Percentiles rank a stretch among this genome's conserved stretches.
Evolutionary conservation across 2,113 vertebrate species (phyloP).

Genomic region (Acanthisitta chloris): DNA sequence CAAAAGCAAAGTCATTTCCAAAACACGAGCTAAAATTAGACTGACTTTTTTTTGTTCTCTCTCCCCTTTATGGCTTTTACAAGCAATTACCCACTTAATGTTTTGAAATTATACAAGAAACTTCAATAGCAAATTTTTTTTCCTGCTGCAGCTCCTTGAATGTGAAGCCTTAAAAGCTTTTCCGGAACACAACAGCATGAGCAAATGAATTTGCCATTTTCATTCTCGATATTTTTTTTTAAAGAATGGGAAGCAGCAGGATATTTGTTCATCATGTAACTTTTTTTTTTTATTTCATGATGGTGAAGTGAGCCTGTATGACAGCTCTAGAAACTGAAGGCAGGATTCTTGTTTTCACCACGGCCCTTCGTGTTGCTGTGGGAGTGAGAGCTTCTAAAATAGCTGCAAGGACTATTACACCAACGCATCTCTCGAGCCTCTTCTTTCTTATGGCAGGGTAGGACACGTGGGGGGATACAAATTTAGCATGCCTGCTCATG

Average conservation of each 20-base stretch:
- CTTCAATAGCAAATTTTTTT: slow-evolving; percentile 8
- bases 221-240: background rate
- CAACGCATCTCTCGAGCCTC: background rate
- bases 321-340: background rate
- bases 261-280: background rate
- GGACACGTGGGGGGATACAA: background rate
- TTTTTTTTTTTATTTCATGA: background rate
- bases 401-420: background rate
- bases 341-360: background rate
- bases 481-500: background rate
- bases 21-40: slow-evolving; percentile 48
- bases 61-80: slow-evolving; percentile 23
- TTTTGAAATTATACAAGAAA: slow-evolving; percentile 48
- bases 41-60: background rate
- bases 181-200: background rate
- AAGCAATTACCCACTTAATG: slow-evolving; percentile 60
- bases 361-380: background rate
- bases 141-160: slow-evolving; percentile 29
- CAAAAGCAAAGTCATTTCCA: slow-evolving; percentile 30
- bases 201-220: slow-evolving; percentile 27
- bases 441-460: background rate
- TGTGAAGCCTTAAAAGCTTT: slow-evolving; percentile 47
- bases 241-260: slow-evolving; percentile 10
- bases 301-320: background rate
- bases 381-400: slow-evolving; percentile 8